phyloP scores from a whole-genome alignment of 2,113 vertebrate species.

The Calypte anna region DNA sequence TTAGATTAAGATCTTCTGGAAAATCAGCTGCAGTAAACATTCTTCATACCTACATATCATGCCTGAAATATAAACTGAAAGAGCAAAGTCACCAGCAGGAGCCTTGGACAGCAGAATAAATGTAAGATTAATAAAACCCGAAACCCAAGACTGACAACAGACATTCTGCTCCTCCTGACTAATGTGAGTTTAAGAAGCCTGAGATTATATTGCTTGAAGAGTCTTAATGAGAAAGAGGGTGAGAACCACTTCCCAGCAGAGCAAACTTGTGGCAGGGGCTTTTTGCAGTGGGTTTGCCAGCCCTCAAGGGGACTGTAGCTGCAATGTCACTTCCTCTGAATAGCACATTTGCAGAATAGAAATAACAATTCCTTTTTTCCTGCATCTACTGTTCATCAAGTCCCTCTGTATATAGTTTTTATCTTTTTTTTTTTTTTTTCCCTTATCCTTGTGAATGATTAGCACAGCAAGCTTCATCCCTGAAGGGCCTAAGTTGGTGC shows the following conservation, averaged over 20 bases:
- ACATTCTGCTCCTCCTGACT: background rate
- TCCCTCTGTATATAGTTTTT: background rate
- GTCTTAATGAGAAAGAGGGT: background rate
- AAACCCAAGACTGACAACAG: background rate
- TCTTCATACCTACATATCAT: background rate
- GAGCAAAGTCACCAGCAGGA: background rate
- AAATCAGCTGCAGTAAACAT: background rate
- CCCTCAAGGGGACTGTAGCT: background rate
- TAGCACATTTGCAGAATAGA: background rate
- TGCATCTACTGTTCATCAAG: background rate
- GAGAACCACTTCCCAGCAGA: background rate
- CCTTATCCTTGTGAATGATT: background rate
- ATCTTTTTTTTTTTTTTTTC: fast-evolving
- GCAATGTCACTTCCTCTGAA: background rate
- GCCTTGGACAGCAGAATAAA: background rate
- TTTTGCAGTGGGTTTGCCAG: background rate
- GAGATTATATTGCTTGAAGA: background rate
- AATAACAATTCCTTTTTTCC: background rate
- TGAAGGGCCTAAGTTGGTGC: background rate
- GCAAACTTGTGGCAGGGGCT: background rate
- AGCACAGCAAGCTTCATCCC: background rate
- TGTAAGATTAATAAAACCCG: background rate
- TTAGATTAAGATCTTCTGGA: background rate
- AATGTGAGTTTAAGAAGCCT: background rate
- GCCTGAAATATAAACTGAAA: background rate